Percentiles rank a stretch among this genome's conserved stretches.
Conservation (phyloP, 2,797 vertebrate genomes). For the Eutrigla gurnardus region DNA sequence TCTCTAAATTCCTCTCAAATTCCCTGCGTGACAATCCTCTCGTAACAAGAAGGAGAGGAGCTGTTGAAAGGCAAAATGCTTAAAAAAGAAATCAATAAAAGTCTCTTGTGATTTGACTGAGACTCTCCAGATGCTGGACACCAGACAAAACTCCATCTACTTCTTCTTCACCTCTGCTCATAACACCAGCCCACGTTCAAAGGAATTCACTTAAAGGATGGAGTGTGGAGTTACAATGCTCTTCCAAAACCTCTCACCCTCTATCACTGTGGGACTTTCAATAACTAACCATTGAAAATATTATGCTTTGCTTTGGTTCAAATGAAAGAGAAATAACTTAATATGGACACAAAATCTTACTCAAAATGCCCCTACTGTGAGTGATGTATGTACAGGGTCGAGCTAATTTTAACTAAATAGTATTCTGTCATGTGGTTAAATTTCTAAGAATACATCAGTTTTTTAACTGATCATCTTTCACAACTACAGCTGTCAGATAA, state of each 20-base stretch:
- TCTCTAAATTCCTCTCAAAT: conserved; percentile 55
- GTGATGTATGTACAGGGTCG: not conserved
- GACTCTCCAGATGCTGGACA: conserved; percentile 67
- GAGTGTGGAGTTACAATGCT: conserved; percentile 50
- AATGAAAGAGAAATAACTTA: not conserved
- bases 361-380: not conserved
- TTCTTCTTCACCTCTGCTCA: conserved; percentile 42
- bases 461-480: not conserved
- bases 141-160: conserved; percentile 44
- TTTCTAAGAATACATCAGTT: not conserved
- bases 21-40: conserved; percentile 47
- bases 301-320: not conserved
- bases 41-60: conserved; percentile 40
- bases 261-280: conserved; percentile 17
- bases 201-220: conserved; percentile 51
- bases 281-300: conserved; percentile 11
- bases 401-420: not conserved
- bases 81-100: conserved; percentile 71
- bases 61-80: conserved; percentile 57
- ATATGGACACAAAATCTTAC: not conserved
- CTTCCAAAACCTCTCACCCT: conserved; percentile 49
- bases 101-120: conserved; percentile 61
- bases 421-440: not conserved
- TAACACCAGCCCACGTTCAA: conserved; percentile 46
- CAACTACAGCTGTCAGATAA: not conserved